phyloP scores from a whole-genome alignment of 1,140 invertebrate species.

The Heliconius melpomene region DNA sequence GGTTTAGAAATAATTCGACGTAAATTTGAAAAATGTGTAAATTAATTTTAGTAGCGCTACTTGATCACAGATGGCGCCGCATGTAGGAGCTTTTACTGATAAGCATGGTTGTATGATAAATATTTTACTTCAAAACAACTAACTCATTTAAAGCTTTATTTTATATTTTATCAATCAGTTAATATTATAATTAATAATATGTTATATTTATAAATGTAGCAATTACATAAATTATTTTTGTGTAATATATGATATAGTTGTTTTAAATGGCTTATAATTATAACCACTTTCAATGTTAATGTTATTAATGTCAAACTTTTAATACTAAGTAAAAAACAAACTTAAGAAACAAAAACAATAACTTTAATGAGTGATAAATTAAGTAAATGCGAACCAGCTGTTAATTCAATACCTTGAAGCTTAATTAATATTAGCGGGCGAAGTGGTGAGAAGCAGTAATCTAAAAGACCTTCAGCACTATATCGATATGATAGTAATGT shows the following conservation, averaged over 20 bases:
- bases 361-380: neutral
- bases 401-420: conserved; percentile 9
- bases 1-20: too few species aligned
- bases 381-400: conserved; percentile 9
- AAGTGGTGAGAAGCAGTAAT: conserved; percentile 46
- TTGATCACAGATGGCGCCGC: conserved; percentile 62
- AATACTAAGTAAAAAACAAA: neutral
- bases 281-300: neutral
- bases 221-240: neutral
- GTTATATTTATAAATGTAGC: neutral
- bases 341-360: neutral
- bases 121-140: too few species aligned
- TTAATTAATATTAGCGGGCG: conserved; percentile 10
- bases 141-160: too few species aligned
- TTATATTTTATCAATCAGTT: too few species aligned
- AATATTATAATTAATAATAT: neutral
- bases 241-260: neutral
- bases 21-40: neutral
- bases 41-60: conserved; percentile 44
- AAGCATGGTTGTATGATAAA: neutral
- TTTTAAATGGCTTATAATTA: neutral
- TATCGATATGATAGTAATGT: conserved; percentile 72
- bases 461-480: conserved; percentile 65
- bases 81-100: neutral
- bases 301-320: neutral